Base-by-base conservation (phyloP, 2,888 invertebrate species). In the Hemistola chrysoprasaria region DNA sequence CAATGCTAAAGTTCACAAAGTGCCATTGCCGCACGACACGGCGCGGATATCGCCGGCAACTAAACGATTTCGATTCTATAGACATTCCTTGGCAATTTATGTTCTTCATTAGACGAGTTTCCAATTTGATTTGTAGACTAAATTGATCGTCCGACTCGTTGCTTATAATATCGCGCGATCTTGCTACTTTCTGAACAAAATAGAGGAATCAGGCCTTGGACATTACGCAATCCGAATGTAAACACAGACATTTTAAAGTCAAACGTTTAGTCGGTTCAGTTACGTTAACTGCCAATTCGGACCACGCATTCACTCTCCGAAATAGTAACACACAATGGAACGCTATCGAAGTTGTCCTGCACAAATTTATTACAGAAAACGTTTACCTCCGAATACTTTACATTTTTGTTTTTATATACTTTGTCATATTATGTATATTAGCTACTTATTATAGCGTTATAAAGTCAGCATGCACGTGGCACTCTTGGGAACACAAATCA, bases 391-490 rank as follows among this genome's bases (percentile, higher is more conserved):
- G 56, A 64, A 68, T 69, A 69, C 53, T 59, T 65, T 53, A 61
- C 67, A 70, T 70, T 65, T 63, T 59, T 58, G 57, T 68, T 70
- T 77, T 77, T 75, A 72, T 75, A 71, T 60, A 65, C 59, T 62
- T 71, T 67, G 60, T 65, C 61, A 72, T 70, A 73, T 72, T 62
- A 61, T 62, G 59, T 60, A 67, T 59, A 65, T 63, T 66, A 77
- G 66, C 57, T 59, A 74, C 72, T 80, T 77, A 78, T 77, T 76
- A 74, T 75, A 79, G 77, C 62, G 50, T 65, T 71, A 75, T 75
- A 71, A 74, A 74, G 62, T 76, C 66, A 78, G 84, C 84, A 83
- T 84, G 83, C 78, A 71, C 65, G 70, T 80, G 82, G 67, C 58
- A 68, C 67, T 61, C 61, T 65, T 75, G 75, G 73, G 70, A 71